phyloP scores from a whole-genome alignment of 2,113 vertebrate genomes.

The Eublepharis macularius region DNA sequence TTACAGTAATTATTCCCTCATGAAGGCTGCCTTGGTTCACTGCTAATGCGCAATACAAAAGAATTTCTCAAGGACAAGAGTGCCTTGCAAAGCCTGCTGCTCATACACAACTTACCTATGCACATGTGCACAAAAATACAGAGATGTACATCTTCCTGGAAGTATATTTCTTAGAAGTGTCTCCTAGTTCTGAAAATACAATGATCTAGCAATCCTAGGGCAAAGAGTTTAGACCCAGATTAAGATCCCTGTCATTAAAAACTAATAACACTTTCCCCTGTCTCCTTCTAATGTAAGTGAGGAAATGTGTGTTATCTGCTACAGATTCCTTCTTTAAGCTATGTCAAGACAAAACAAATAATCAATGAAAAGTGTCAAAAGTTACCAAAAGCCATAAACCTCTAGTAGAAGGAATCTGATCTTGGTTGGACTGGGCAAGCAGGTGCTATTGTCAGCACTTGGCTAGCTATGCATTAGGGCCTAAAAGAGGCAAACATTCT shows the following conservation, averaged over 20 bases:
- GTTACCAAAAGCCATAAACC: neutral
- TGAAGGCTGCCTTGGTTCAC: neutral
- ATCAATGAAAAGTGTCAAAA: neutral
- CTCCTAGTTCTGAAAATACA: neutral
- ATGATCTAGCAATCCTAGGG: neutral
- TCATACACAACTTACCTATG: neutral
- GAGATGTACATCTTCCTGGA: neutral
- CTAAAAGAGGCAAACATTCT: neutral
- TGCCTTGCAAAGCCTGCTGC: neutral
- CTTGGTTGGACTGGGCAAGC: neutral
- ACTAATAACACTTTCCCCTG: neutral
- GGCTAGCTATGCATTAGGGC: neutral
- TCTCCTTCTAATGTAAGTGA: neutral
- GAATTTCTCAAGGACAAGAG: neutral
- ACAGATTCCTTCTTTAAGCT: neutral
- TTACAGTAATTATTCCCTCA: conserved; percentile 1
- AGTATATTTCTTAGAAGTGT: neutral
- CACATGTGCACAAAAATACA: neutral
- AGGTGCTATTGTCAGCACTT: neutral
- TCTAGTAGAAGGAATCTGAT: neutral
- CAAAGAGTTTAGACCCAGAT: neutral
- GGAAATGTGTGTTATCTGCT: neutral
- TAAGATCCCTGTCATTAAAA: neutral
- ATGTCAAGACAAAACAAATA: neutral
- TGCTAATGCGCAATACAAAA: neutral